Evolutionary conservation across 2,797 vertebrate genomes (phyloP).

Genomic region (Epinephelus coioides): DNA sequence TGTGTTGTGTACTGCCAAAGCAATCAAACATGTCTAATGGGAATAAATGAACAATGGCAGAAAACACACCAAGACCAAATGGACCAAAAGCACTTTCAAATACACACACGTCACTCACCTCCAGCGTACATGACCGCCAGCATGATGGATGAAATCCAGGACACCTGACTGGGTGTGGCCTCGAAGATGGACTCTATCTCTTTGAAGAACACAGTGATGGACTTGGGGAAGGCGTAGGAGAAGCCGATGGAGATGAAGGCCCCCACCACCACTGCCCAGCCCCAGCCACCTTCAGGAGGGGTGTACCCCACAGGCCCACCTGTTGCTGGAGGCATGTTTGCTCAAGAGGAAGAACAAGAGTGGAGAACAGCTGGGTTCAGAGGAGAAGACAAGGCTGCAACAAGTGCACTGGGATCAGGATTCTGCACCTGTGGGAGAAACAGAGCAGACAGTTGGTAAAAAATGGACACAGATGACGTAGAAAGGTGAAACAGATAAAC

Average conservation of each 20-base stretch:
- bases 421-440: slow-evolving; percentile 45
- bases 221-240: slow-evolving; percentile 98
- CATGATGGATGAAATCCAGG: slow-evolving; percentile 99
- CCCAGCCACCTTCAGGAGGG: slow-evolving; percentile 97
- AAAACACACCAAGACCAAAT: not conserved
- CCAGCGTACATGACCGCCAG: slow-evolving; percentile 96
- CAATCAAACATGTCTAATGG: not conserved
- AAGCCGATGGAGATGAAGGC: slow-evolving; percentile 98
- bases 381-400: not conserved
- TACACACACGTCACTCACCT: slow-evolving; percentile 85
- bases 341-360: slow-evolving; percentile 8
- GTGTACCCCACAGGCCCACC: slow-evolving; percentile 92
- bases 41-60: not conserved
- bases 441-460: slow-evolving; percentile 2
- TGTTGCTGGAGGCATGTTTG: slow-evolving; percentile 88
- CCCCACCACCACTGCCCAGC: slow-evolving; percentile 94
- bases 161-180: slow-evolving; percentile 94
- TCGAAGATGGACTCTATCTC: slow-evolving; percentile 95
- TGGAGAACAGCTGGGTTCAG: slow-evolving; percentile 5
- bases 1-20: not conserved
- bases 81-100: not conserved
- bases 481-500: not conserved
- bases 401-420: slow-evolving; percentile 13
- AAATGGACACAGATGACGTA: not conserved
- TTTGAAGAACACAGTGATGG: slow-evolving; percentile 98